Base-by-base conservation (phyloP, 2,797 vertebrate genomes). In the Halcyon chelicuti region DNA sequence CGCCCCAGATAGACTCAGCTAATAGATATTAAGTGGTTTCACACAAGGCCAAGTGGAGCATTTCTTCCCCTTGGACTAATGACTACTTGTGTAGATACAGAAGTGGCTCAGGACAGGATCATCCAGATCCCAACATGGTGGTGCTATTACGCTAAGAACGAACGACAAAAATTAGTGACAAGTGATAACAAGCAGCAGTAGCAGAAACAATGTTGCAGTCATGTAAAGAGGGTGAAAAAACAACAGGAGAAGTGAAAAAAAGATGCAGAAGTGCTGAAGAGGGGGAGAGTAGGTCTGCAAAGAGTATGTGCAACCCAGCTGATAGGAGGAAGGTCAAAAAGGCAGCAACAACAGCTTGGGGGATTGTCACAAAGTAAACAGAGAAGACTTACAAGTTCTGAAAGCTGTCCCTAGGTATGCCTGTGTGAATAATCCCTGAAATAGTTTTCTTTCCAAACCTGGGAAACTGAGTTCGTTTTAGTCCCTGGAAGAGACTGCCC, bases 261-360 rank as follows among this genome's bases (percentile, higher is more conserved):
- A 37, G 13, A 6, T 51, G 7, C 8, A 46, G 40, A 72, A 52
- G 4, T 42, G 5, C 19, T 66, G 42, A 76, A 62, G n/a, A 84
- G 57, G 65, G 22, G 35, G 12, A 63, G 12, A 71, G 21, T 0
- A 0, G 23, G 47, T 39, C 7, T 3, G 3, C 4, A 66, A 70
- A 62, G 40, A 21, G 2, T 51, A 42, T 20, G 13, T 65, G 28
- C 13, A 75, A 88, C 12, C 2, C 25, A 37, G 22, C 31, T 39
- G 17, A 40, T 6, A 35, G 6, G 4, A 78, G 10, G 29, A 90
- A 80, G 15, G 3, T 29, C 7, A 22, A 63, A 79, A 57, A 66
- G 10, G 5, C 7, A 81, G 10, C 46, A 55, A 6, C 7, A 47
- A 5, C 28, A 66, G 9, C 25, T 0, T 31, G 6, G 15, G 14